Evolutionary conservation across 64 coral and sea anemone species (phyloP).

Genomic region (Stylophora pistillata): DNA sequence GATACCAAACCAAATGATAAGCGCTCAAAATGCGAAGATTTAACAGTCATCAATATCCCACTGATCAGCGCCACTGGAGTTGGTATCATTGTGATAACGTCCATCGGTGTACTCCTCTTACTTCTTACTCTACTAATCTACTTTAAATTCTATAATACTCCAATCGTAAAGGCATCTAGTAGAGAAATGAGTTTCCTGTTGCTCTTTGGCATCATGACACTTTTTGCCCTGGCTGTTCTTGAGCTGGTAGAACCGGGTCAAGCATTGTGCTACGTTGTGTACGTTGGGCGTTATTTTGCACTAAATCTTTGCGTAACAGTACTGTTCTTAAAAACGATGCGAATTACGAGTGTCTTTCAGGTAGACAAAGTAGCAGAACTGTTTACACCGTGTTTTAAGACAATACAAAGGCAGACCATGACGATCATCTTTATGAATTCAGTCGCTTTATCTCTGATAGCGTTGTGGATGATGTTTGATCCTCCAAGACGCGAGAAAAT

Average conservation of each 20-base stretch:
- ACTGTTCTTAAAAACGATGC: slow-evolving; percentile 65
- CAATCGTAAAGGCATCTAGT: slow-evolving; percentile 74
- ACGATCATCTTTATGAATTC: background rate
- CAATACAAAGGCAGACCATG: slow-evolving; percentile 21
- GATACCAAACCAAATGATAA: slow-evolving; percentile 45
- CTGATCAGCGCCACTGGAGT: slow-evolving; percentile 35
- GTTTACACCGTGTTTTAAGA: slow-evolving; percentile 38
- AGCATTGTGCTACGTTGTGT: slow-evolving; percentile 6
- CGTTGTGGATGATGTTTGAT: slow-evolving; percentile 46
- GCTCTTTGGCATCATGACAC: slow-evolving; percentile 45
- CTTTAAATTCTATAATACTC: slow-evolving; percentile 67
- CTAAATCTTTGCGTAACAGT: slow-evolving; percentile 35
- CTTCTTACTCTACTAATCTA: slow-evolving; percentile 26
- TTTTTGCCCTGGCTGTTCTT: slow-evolving; percentile 52
- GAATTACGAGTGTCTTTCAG: slow-evolving; percentile 63
- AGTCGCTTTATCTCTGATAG: background rate
- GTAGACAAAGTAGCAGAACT: slow-evolving; percentile 16
- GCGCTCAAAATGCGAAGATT: slow-evolving; percentile 51
- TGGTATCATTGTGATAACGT: slow-evolving; percentile 32
- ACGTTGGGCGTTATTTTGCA: slow-evolving; percentile 40
- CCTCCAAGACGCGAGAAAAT: slow-evolving; percentile 34
- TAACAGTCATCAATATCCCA: slow-evolving; percentile 37
- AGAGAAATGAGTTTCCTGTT: slow-evolving; percentile 69
- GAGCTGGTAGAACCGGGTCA: slow-evolving; percentile 50
- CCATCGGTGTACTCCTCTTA: slow-evolving; percentile 31